A percentile compares a stretch with the other conserved stretches of the same genome.
Conservation (phyloP, 2,797 vertebrate species). For the Pseudotriccus pelzelni region DNA sequence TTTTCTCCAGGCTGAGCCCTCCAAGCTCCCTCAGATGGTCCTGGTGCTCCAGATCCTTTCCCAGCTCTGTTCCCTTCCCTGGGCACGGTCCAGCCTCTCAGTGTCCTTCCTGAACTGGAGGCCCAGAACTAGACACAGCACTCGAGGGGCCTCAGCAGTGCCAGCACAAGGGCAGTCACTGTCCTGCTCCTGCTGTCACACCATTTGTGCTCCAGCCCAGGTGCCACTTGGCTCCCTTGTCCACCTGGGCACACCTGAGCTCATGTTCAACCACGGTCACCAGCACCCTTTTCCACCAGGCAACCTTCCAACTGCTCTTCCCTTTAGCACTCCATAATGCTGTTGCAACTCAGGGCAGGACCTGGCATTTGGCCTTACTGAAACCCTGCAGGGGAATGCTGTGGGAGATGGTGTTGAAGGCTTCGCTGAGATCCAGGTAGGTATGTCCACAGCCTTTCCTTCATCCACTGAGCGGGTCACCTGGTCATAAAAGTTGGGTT, state of each 20-base stretch:
- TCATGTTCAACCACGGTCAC: not conserved
- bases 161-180: not conserved
- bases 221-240: too few relatives aligned
- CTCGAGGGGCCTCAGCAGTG: not conserved
- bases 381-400: too few relatives aligned
- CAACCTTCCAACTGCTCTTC: too few relatives aligned
- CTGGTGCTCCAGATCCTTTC: not conserved
- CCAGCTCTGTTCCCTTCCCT: not conserved
- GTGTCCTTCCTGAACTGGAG: not conserved
- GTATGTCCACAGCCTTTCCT: too few relatives aligned
- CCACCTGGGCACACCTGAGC: too few relatives aligned
- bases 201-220: too few relatives aligned
- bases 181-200: not conserved
- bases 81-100: not conserved
- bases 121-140: not conserved
- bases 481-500: not conserved
- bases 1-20: not conserved
- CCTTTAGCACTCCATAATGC: too few relatives aligned
- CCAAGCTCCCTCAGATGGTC: not conserved
- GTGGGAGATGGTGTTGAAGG: not conserved
- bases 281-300: not conserved
- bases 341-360: too few relatives aligned
- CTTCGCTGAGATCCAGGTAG: not conserved
- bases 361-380: too few relatives aligned
- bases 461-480: too few relatives aligned